phyloP scores from a whole-genome alignment of 2,888 invertebrate genomes.

The Sarcophaga subvicina region DNA sequence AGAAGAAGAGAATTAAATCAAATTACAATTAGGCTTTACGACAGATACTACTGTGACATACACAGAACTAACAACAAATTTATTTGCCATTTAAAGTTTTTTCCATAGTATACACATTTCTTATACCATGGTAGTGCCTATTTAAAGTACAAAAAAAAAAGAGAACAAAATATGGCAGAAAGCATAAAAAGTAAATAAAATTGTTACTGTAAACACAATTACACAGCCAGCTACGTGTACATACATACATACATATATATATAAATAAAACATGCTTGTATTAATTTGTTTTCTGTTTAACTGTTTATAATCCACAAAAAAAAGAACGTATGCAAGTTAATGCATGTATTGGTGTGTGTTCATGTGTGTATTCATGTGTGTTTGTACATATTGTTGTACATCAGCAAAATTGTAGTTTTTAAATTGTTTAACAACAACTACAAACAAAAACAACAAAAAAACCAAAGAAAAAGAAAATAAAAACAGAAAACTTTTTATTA shows the following conservation, averaged over 20 bases:
- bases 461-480: conserved; percentile 3
- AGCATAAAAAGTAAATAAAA: background rate
- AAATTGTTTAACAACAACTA: conserved; percentile 44
- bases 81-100: background rate
- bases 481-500: background rate
- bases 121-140: background rate
- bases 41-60: conserved; percentile 34
- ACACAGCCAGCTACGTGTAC: background rate
- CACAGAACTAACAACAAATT: conserved; percentile 20
- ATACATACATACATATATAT: background rate
- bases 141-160: background rate
- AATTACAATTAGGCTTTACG: conserved; percentile 57
- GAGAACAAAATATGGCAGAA: no score
- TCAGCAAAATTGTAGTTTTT: conserved; percentile 52
- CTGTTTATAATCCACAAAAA: no score
- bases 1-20: conserved; percentile 39
- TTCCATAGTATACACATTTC: no score
- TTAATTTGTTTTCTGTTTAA: background rate
- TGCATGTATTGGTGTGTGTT: background rate
- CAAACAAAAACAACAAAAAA: background rate
- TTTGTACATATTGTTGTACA: background rate
- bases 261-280: background rate
- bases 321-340: background rate
- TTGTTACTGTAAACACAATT: background rate
- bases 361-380: conserved; percentile 3